Conservation (phyloP, 2,888 invertebrate species). For the Brenthis daphne region DNA sequence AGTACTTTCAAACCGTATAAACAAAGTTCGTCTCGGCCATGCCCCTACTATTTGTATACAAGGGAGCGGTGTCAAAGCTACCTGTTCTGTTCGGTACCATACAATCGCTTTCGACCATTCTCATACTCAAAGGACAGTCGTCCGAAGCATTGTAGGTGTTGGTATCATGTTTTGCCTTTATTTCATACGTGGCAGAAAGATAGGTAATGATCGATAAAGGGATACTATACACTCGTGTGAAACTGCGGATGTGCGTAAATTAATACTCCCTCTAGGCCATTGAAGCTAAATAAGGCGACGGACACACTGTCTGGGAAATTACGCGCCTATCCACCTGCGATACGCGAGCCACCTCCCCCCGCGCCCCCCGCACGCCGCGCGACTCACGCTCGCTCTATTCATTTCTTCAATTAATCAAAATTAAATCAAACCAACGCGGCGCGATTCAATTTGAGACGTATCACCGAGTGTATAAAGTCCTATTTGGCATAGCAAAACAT, state of each 20-base stretch:
- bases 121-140: conserved; percentile 15
- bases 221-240: conserved; percentile 55
- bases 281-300: conserved; percentile 44
- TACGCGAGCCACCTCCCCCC: conserved; percentile 37
- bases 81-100: not conserved
- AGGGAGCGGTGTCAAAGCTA: conserved; percentile 1
- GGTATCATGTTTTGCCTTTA: conserved; percentile 20
- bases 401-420: conserved; percentile 82
- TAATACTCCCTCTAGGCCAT: conserved; percentile 48
- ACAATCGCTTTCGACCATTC: conserved; percentile 15
- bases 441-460: conserved; percentile 53
- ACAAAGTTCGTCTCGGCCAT: conserved; percentile 3
- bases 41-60: not conserved
- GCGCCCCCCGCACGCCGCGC: conserved; percentile 32
- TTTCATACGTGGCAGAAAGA: conserved; percentile 24
- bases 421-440: conserved; percentile 66
- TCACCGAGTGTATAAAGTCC: conserved; percentile 47
- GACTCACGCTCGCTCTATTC: conserved; percentile 61
- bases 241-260: conserved; percentile 46
- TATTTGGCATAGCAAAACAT: conserved; percentile 48
- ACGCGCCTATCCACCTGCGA: conserved; percentile 50
- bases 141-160: conserved; percentile 10
- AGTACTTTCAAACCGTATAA: not conserved
- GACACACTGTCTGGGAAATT: conserved; percentile 45
- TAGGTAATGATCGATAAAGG: conserved; percentile 56